Evolutionary conservation across 2,797 vertebrate genomes (phyloP).

Genomic region (Xenops minutus): DNA sequence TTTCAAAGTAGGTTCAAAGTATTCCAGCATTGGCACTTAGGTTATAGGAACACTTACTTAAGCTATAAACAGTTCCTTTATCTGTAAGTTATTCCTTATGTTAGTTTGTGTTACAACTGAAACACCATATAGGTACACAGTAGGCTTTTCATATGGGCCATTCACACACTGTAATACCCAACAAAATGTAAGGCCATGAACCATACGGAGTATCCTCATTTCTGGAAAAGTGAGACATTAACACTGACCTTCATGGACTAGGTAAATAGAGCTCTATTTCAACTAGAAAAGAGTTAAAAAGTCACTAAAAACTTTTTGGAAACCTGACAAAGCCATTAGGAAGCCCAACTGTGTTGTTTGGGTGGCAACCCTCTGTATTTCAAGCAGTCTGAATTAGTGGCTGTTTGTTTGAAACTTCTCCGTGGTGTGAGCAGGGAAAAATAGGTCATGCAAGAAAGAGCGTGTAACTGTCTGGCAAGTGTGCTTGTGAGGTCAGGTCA

Average conservation of each 20-base stretch:
- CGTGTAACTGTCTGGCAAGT: slow-evolving; percentile 35
- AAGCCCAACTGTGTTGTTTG: slow-evolving; percentile 2
- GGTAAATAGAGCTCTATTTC: background rate
- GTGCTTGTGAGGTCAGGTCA: slow-evolving; percentile 44
- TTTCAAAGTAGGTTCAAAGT: background rate
- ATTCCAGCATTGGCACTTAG: background rate
- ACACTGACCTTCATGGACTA: background rate
- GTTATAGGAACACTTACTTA: background rate
- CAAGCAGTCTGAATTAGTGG: background rate
- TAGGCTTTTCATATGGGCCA: accelerated
- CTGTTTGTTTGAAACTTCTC: background rate
- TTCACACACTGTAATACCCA: background rate
- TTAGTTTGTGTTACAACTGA: background rate
- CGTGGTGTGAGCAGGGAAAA: slow-evolving; percentile 29
- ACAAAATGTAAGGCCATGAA: background rate
- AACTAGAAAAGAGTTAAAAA: background rate
- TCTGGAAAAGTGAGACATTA: background rate
- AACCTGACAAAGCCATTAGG: background rate
- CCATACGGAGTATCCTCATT: background rate
- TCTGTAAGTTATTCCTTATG: background rate
- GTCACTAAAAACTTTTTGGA: slow-evolving; percentile 5
- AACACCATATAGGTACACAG: accelerated
- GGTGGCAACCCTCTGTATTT: background rate
- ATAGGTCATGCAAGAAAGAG: slow-evolving; percentile 40
- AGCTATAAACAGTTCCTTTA: background rate